phyloP scores from a whole-genome alignment of 2,888 invertebrate species.

The Drosophila austrosaltans region DNA sequence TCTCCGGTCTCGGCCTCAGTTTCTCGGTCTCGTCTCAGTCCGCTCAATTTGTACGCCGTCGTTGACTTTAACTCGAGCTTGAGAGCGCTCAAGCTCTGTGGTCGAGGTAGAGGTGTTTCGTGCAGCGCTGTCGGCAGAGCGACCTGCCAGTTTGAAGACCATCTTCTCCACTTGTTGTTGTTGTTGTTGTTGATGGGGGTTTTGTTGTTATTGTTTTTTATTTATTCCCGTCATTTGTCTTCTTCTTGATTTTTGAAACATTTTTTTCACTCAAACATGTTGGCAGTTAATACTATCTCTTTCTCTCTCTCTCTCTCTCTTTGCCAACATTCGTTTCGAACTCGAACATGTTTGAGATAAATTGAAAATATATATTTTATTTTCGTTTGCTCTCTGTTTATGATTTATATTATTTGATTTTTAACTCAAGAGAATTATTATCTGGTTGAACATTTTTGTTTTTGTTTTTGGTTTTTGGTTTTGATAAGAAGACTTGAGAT shows the following conservation, averaged over 20 bases:
- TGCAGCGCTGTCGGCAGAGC: conserved; percentile 8
- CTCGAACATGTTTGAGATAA: conserved; percentile 55
- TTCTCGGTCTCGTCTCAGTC: conserved; percentile 3
- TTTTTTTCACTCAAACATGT: conserved; percentile 47
- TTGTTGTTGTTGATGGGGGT: background rate
- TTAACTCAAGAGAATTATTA: conserved; percentile 57
- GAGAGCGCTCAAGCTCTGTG: conserved; percentile 5
- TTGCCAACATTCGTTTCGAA: background rate
- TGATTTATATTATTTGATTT: conserved; percentile 39
- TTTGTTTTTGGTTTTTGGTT: conserved; percentile 29
- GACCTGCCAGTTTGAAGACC: conserved; percentile 4
- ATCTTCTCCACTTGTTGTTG: background rate
- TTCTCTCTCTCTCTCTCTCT: background rate
- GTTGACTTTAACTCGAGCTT: background rate
- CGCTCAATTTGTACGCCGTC: background rate
- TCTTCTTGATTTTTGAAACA: conserved; percentile 27
- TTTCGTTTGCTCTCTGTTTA: conserved; percentile 53
- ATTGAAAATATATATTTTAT: conserved; percentile 3
- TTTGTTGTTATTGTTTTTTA: too few relatives aligned
- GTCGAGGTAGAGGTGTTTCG: background rate
- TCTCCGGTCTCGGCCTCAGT: conserved; percentile 15
- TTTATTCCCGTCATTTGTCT: too few relatives aligned
- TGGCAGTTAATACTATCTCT: conserved; percentile 25
- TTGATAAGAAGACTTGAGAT: conserved; percentile 7
- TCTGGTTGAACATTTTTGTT: conserved; percentile 23